Evolutionary conservation across 2,113 vertebrate species (phyloP).

Genomic region (Macquaria ambigua): DNA sequence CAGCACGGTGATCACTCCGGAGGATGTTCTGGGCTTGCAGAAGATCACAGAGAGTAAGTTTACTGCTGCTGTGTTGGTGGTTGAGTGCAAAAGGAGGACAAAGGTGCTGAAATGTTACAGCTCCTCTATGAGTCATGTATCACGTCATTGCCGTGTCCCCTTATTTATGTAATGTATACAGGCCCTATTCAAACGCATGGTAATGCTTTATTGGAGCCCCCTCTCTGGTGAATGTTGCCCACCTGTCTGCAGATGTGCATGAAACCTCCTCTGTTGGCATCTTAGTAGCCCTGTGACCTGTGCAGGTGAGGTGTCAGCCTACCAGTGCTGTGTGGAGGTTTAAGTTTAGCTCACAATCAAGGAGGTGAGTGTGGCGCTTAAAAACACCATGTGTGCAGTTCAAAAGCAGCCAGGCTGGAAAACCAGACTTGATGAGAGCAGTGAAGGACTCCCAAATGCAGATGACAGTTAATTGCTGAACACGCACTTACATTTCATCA

Average conservation of each 20-base stretch:
- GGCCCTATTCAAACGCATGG: conserved; percentile 46
- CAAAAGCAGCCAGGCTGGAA: not conserved
- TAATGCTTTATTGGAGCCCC: not conserved
- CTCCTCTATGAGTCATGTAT: conserved; percentile 52
- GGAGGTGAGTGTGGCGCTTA: conserved; percentile 1
- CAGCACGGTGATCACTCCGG: conserved; percentile 87
- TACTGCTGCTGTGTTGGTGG: not conserved
- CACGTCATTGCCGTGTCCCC: conserved; percentile 50
- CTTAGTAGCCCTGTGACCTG: conserved; percentile 13
- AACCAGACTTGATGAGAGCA: not conserved
- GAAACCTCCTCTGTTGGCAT: not conserved
- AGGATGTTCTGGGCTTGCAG: conserved; percentile 94
- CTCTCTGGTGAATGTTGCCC: not conserved
- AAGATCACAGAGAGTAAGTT: conserved; percentile 95
- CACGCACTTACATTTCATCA: not conserved
- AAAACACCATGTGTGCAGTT: conserved; percentile 6
- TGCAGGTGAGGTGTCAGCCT: conserved; percentile 29
- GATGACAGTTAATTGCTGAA: not conserved
- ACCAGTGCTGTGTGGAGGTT: not conserved
- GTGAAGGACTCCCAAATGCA: not conserved
- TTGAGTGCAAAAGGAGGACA: conserved; percentile 1
- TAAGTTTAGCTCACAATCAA: conserved; percentile 9
- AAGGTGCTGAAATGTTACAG: conserved; percentile 26
- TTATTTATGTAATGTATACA: conserved; percentile 54
- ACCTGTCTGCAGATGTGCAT: conserved; percentile 32